Evolutionary conservation across 2,113 vertebrate species (phyloP), one percentile per base, ranked within the genome.

Genomic region (Sapayoa aenigma): DNA sequence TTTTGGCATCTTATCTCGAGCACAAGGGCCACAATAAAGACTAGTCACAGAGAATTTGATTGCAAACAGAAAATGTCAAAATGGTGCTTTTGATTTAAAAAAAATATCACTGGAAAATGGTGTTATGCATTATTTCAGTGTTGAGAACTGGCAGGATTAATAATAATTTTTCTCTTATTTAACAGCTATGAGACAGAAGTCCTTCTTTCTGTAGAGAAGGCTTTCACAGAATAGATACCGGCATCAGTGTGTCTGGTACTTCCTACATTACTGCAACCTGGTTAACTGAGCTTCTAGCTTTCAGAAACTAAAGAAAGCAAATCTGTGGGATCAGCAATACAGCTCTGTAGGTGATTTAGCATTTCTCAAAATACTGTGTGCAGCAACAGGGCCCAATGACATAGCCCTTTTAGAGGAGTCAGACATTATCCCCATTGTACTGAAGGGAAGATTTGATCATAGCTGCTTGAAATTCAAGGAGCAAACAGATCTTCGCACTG

Each of bases 11-110:
- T 91, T 33, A 72, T 71, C 74, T 89, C 46, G 74, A 71, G 90
- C 55, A 79, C 41, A 92, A 92, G 97, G 69, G 60, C 95, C 66
- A 83, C 60, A 84, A 89, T 69, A 91, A 97, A 90, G 86, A 86
- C 47, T 60, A 89, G 42, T 62, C 62, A 39, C 47, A 86, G 37
- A 85, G 37, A 80, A 76, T 62, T 37, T 22, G 58, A 74, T 28
- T 90, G 39, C 50, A 92, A 89, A 82, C 39, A 87, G 49, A 93
- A 93, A 78, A 90, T 24, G 15, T 67, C 47, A 62, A 84, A 95
- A 86, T 56, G 22, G 5, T 77, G 25, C 12, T 77, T 87, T 60
- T 71, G 42, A 63, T 58, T 86, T 8, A 22, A 79, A 95, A 82
- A 82, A 79, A 86, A 62, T 37, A 37, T 44, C 15, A 58, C 28